Percentiles rank a stretch among this genome's conserved stretches.
These are phyloP conservation scores for Peromyscus eremicus DNA, from an alignment of 2,797 vertebrate species.

Conservation along the genomic window DNA sequence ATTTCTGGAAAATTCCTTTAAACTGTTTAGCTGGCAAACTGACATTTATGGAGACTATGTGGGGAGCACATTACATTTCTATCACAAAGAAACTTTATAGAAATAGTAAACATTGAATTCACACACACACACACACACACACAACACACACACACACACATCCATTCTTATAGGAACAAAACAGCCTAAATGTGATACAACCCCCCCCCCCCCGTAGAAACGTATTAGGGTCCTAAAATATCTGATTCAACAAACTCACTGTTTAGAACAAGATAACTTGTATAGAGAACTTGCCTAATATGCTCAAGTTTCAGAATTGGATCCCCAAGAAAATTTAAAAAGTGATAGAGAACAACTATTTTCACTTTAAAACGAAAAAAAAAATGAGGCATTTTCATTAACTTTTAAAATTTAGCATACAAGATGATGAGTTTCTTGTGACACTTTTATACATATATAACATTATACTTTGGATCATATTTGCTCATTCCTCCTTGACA, in stretches of 20 bases:
- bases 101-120: background rate
- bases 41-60: background rate
- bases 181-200: constrained; percentile 13
- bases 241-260: background rate
- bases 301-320: background rate
- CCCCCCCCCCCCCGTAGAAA: background rate
- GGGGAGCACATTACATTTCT: background rate
- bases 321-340: background rate
- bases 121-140: background rate
- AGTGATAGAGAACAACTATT: background rate
- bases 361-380: constrained; percentile 20
- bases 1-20: constrained; percentile 63
- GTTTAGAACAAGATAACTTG: constrained; percentile 33
- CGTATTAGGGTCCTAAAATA: constrained; percentile 24
- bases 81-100: constrained; percentile 4
- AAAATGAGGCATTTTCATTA: background rate
- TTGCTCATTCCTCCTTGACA: background rate
- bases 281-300: background rate
- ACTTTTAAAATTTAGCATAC: background rate
- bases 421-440: background rate
- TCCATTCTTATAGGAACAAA: background rate
- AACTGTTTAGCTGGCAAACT: constrained; percentile 34
- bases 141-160: background rate
- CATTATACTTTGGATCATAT: background rate
- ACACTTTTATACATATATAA: background rate